A percentile compares a stretch with the other conserved stretches of the same genome.
Conservation (phyloP, 2,888 invertebrate species). For the Heliconius ethilla region DNA sequence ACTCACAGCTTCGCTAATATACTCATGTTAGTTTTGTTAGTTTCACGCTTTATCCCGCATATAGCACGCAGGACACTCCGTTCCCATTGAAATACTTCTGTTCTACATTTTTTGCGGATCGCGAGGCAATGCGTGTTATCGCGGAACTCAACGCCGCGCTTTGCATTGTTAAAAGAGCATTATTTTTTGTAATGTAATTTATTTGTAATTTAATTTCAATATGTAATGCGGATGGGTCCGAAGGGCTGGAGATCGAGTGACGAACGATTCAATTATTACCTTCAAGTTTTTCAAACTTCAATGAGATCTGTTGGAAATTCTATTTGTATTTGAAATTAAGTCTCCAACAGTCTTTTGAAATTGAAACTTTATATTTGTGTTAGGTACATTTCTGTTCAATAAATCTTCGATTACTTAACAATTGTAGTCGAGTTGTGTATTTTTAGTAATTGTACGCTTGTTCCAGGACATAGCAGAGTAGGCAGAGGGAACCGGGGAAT, state of each 20-base stretch:
- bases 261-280: neutral
- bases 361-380: neutral
- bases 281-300: conserved; percentile 7
- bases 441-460: too few relatives aligned
- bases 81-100: neutral
- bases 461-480: too few relatives aligned
- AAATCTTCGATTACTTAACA: too few relatives aligned
- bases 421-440: too few relatives aligned
- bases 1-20: too few relatives aligned
- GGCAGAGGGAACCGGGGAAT: too few relatives aligned
- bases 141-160: neutral
- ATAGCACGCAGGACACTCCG: neutral
- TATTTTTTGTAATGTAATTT: too few relatives aligned
- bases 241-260: too few relatives aligned
- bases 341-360: neutral
- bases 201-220: too few relatives aligned
- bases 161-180: neutral
- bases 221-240: too few relatives aligned
- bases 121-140: neutral
- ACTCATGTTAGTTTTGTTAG: neutral
- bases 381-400: too few relatives aligned
- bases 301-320: neutral
- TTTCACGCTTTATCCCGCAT: neutral
- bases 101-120: neutral
- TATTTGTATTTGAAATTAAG: conserved; percentile 8